A percentile compares a stretch with the other conserved stretches of the same genome.
Evolutionary conservation across 2,113 vertebrate species (phyloP).

Genomic region (Megaceryle torquata): DNA sequence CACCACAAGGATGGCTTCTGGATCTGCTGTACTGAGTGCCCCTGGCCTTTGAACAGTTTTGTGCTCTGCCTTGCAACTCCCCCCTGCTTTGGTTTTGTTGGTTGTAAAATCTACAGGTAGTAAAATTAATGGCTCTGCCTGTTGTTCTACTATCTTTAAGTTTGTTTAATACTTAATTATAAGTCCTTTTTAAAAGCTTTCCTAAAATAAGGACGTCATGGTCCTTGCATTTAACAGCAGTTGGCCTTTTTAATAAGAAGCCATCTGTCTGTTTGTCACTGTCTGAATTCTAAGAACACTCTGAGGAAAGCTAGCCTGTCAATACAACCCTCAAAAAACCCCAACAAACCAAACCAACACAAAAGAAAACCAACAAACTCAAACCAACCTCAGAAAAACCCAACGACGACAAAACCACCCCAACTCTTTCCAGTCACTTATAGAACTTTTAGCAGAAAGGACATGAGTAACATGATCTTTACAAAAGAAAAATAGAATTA

Average conservation of each 20-base stretch:
- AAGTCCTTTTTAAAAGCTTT: background rate
- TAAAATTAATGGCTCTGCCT: background rate
- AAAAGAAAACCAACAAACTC: background rate
- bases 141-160: background rate
- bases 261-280: background rate
- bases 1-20: background rate
- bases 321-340: background rate
- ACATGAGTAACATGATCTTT: background rate
- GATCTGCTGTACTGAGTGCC: background rate
- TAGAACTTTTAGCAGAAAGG: background rate
- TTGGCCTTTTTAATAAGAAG: background rate
- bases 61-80: background rate
- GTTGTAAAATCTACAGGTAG: background rate
- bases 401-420: background rate
- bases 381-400: background rate
- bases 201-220: background rate
- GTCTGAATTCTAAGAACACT: background rate
- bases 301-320: background rate
- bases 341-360: background rate
- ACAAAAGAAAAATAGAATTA: background rate
- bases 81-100: background rate
- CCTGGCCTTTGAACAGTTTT: background rate
- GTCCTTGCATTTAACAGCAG: background rate
- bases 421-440: background rate
- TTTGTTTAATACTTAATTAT: background rate